These are phyloP conservation scores for Tipula helvola DNA, from an alignment of 2,888 invertebrate genomes.

Conservation along the genomic window DNA sequence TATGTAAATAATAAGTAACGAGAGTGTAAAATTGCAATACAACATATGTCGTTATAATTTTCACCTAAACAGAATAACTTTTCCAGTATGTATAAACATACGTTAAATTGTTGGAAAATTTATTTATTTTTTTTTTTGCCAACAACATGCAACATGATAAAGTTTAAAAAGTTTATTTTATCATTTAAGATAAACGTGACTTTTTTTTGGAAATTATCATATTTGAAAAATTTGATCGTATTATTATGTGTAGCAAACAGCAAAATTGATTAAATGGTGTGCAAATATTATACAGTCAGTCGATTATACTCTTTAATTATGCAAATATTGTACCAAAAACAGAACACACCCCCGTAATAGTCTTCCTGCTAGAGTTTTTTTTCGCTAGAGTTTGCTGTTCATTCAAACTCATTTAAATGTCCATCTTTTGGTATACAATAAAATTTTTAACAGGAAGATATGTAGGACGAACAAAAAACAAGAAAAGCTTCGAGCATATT, in stretches of 20 bases:
- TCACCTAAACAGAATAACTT: not conserved
- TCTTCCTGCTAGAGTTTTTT: not conserved
- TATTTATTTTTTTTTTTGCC: not conserved
- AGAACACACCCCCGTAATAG: not conserved
- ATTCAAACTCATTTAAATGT: not conserved
- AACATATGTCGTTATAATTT: not conserved
- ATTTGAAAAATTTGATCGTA: no score
- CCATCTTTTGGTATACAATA: not conserved
- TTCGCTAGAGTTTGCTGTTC: not conserved
- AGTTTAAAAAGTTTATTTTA: not conserved
- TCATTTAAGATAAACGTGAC: not conserved
- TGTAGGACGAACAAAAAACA: not conserved
- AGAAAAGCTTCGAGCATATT: not conserved
- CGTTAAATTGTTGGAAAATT: not conserved
- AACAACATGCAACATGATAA: not conserved
- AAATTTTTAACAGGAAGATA: not conserved
- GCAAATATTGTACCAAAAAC: not conserved
- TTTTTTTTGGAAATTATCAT: not conserved
- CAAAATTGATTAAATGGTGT: not conserved
- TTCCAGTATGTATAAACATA: not conserved
- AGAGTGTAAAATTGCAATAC: not conserved
- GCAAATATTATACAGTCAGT: not conserved
- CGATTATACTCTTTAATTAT: not conserved
- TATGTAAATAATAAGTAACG: not conserved
- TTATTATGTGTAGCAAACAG: no score